Evolutionary conservation across 1,140 invertebrate species (phyloP).

Genomic region (Sarcophaga bullata): DNA sequence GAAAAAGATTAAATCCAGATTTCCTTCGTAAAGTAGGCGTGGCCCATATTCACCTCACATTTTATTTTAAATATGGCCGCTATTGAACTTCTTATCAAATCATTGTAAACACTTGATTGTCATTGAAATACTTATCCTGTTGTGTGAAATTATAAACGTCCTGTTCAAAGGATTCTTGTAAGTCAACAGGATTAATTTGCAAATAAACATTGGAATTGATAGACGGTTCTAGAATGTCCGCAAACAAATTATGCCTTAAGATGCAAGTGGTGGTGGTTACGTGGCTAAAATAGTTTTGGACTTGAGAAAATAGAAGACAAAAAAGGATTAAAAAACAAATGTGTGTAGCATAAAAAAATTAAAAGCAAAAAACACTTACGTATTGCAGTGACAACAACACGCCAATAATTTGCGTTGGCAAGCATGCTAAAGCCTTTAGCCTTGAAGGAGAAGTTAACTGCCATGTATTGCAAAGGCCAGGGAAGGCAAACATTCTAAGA

Average conservation of each 20-base stretch:
- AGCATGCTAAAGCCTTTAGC: too few species aligned
- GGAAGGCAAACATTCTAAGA: too few species aligned
- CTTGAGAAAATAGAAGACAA: slow-evolving; percentile 43
- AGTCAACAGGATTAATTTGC: slow-evolving; percentile 46
- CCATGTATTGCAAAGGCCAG: too few species aligned
- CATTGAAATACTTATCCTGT: slow-evolving; percentile 45
- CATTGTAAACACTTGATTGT: slow-evolving; percentile 44
- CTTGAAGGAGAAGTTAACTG: too few species aligned
- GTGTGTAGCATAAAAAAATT: neutral
- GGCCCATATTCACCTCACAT: slow-evolving; percentile 58
- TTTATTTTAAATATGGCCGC: slow-evolving; percentile 53
- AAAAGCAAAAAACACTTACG: too few species aligned
- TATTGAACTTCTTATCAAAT: slow-evolving; percentile 51
- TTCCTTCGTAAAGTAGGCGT: too few species aligned
- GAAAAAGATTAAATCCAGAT: too few species aligned
- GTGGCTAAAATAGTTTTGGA: slow-evolving; percentile 50
- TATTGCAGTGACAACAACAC: too few species aligned
- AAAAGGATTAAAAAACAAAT: slow-evolving; percentile 2
- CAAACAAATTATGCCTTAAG: slow-evolving; percentile 48
- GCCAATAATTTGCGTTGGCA: too few species aligned
- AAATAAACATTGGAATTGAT: slow-evolving; percentile 44
- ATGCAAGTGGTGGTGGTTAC: slow-evolving; percentile 55
- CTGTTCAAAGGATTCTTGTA: slow-evolving; percentile 35
- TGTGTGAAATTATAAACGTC: slow-evolving; percentile 48
- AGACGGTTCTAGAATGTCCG: slow-evolving; percentile 43